Evolutionary conservation across 2,888 invertebrate genomes (phyloP), one percentile per base, ranked within the genome.

Genomic region (Eucera pruinosa): DNA sequence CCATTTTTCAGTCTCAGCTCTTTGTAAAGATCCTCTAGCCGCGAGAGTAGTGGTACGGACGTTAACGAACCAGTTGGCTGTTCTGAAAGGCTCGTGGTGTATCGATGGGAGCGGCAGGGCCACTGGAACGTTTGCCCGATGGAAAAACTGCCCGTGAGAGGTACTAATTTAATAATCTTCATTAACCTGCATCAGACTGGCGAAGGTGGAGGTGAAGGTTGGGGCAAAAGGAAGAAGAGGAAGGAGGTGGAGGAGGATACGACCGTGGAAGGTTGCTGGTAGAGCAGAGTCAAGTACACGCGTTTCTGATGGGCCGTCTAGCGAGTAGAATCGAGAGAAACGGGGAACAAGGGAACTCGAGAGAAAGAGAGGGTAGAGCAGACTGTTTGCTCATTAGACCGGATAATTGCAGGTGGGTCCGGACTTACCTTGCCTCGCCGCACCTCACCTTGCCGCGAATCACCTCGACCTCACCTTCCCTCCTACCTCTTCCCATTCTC

Each of bases 321-420:
- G 52, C 72, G 69, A 64, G 67, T 50, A 57, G 76, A 54, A 81
- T 77, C 61, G 75, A 64, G 82, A 61, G 78, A 78, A 78, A 71
- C 69, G 75, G 67, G 45, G 58, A 68, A 68, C 83, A 72, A 69
- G 78, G 41, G 75, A 73, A 71, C 73, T 30, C 67, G 73, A 60
- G 55, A 48, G 67, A 70, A 47, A 78, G 71, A 84, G 67, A 67
- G 74, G 78, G 67, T 54, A 79, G 82, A 85, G 82, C 86, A 87
- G 89, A 89, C 91, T 91, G 90, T 91, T 90, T 91, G 90, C 90
- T 91, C 91, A 91, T 91, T 91, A 91, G 90, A 91, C 90, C 90
- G 91, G 90, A 90, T 91, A 91, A 90, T 91, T 91, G 89, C 89
- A 89, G 91, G 89, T 88, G 89, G 87, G 87, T 80, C 87, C 80